These are phyloP conservation scores for Gymnodraco acuticeps DNA, from an alignment of 2,797 vertebrate species.

Conservation along the genomic window DNA sequence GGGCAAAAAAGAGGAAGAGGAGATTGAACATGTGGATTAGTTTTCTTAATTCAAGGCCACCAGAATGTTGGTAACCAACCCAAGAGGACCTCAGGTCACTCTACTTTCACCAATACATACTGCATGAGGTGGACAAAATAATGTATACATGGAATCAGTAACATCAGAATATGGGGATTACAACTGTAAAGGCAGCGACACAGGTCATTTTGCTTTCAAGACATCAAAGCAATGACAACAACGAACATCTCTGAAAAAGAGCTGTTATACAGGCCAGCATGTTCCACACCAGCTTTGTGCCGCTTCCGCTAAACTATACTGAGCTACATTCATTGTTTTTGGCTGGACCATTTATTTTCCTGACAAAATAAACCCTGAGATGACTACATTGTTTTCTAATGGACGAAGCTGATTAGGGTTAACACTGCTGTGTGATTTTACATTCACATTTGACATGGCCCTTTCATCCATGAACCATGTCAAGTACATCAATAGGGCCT, in stretches of 20 bases:
- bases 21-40: neutral
- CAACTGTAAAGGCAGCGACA: neutral
- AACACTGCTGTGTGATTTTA: neutral
- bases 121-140: slow-evolving; percentile 45
- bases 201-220: neutral
- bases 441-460: neutral
- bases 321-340: slow-evolving; percentile 12
- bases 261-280: neutral
- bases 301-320: neutral
- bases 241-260: neutral
- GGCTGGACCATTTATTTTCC: neutral
- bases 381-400: neutral
- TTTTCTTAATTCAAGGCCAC: slow-evolving; percentile 13
- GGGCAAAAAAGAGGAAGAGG: slow-evolving; percentile 3
- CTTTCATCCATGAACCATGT: neutral
- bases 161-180: neutral
- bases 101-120: neutral
- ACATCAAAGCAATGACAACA: neutral
- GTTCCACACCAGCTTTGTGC: neutral
- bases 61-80: slow-evolving; percentile 3
- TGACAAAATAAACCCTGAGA: slow-evolving; percentile 14
- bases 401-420: neutral
- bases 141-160: slow-evolving; percentile 3
- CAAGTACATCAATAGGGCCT: neutral
- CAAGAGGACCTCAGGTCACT: neutral